Evolutionary conservation across 1,140 invertebrate genomes (phyloP).

Genomic region (Orchesella cincta): DNA sequence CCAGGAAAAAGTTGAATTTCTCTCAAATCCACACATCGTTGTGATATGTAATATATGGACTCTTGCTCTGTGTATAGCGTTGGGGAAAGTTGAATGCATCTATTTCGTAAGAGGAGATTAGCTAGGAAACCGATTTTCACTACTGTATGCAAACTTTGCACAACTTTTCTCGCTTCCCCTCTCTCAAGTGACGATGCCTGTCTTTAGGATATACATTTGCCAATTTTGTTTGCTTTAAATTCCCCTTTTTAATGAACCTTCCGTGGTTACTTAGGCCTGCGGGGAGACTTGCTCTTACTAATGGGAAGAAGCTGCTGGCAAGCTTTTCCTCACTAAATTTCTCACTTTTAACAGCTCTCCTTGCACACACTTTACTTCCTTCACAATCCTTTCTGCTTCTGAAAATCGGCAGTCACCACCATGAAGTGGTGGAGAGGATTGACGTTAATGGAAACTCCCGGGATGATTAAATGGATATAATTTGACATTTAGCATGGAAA

Average conservation of each 20-base stretch:
- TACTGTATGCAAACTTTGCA: background rate
- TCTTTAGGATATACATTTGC: background rate
- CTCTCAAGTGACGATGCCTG: background rate
- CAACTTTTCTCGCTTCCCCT: slow-evolving; percentile 7
- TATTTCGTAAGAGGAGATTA: background rate
- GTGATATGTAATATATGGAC: background rate
- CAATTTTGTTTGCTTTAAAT: slow-evolving; percentile 30
- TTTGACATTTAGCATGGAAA: no score
- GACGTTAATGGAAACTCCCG: no score
- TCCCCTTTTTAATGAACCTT: slow-evolving; percentile 26
- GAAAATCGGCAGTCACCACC: background rate
- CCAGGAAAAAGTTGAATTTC: background rate
- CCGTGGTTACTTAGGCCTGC: slow-evolving; percentile 24
- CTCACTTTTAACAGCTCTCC: slow-evolving; percentile 10
- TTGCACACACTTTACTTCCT: no score
- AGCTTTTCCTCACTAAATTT: background rate
- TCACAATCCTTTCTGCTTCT: background rate
- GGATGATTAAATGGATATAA: no score
- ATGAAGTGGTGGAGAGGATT: no score
- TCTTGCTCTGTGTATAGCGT: background rate
- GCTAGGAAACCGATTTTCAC: slow-evolving; percentile 4
- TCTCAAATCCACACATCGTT: background rate
- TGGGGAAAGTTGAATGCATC: background rate
- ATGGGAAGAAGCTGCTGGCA: slow-evolving; percentile 11
- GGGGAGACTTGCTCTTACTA: slow-evolving; percentile 27